A percentile compares a stretch with the other conserved stretches of the same genome.
phyloP scores from a whole-genome alignment of 2,797 vertebrate genomes.

The Orientallactaga sibirica region DNA sequence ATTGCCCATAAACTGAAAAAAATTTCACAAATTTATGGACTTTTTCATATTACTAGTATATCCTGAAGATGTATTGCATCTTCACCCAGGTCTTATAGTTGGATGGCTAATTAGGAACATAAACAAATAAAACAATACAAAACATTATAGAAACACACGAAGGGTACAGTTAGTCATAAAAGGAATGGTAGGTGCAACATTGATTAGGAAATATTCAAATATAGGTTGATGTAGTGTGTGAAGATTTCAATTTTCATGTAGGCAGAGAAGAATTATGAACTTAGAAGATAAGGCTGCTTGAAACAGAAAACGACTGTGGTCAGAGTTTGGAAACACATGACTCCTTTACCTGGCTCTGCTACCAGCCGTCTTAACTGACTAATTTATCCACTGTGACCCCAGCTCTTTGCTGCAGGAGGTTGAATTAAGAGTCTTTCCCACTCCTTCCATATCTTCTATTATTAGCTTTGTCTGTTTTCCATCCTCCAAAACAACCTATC shows the following conservation, averaged over 20 bases:
- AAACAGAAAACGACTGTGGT: constrained; percentile 37
- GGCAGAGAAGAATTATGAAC: not conserved
- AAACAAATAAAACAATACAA: not conserved
- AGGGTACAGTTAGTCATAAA: not conserved
- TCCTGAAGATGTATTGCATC: not conserved
- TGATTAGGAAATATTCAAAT: not conserved
- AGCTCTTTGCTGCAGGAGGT: not conserved
- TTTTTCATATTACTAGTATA: no score
- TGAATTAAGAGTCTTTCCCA: constrained; percentile 19
- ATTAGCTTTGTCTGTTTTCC: constrained; percentile 7
- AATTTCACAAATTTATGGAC: constrained; percentile 22
- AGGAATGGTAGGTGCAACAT: no score
- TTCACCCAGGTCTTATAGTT: not conserved
- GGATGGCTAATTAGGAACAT: not conserved
- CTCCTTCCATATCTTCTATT: constrained; percentile 7
- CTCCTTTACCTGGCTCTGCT: constrained; percentile 19
- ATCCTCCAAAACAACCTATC: not conserved
- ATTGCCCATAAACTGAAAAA: constrained; percentile 19
- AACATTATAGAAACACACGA: not conserved
- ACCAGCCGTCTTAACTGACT: constrained; percentile 37
- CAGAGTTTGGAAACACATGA: constrained; percentile 53
- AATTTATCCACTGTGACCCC: not conserved
- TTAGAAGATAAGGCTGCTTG: not conserved
- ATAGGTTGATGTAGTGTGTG: not conserved
- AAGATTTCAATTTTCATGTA: not conserved